Percentiles rank a stretch among this genome's conserved stretches.
phyloP scores from a whole-genome alignment of 2,888 invertebrate genomes.

The Chrysodeixis includens region DNA sequence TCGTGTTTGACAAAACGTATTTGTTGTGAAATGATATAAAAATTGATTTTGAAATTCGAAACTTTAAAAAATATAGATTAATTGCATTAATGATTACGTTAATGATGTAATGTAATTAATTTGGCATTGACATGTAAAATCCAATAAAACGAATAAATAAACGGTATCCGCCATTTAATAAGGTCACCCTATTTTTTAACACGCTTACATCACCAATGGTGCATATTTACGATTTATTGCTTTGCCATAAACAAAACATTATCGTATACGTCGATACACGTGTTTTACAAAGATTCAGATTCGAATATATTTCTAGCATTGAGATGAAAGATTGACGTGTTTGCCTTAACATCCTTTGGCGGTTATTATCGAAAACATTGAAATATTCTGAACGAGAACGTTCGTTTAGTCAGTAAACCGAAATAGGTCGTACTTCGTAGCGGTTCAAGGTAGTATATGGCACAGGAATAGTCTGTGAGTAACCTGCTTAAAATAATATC shows the following conservation, averaged over 20 bases:
- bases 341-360: slow-evolving; percentile 44
- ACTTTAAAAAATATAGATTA: neutral
- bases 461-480: slow-evolving; percentile 82
- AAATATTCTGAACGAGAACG: slow-evolving; percentile 67
- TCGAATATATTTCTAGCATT: slow-evolving; percentile 19
- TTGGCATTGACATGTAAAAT: too few species aligned
- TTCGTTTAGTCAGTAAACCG: slow-evolving; percentile 76
- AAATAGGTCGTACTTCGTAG: slow-evolving; percentile 80
- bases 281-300: neutral
- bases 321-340: slow-evolving; percentile 46
- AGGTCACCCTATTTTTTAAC: slow-evolving; percentile 38
- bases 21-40: neutral
- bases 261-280: neutral
- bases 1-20: neutral
- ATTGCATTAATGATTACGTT: too few species aligned
- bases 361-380: slow-evolving; percentile 45
- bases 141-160: neutral
- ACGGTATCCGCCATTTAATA: slow-evolving; percentile 14
- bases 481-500: slow-evolving; percentile 78
- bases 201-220: neutral
- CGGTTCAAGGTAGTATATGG: slow-evolving; percentile 83
- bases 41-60: neutral
- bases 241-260: neutral
- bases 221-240: neutral
- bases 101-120: too few species aligned